A percentile compares a stretch with the other conserved stretches of the same genome.
Evolutionary conservation across 2,888 invertebrate genomes (phyloP).

Genomic region (Globia sparganii): DNA sequence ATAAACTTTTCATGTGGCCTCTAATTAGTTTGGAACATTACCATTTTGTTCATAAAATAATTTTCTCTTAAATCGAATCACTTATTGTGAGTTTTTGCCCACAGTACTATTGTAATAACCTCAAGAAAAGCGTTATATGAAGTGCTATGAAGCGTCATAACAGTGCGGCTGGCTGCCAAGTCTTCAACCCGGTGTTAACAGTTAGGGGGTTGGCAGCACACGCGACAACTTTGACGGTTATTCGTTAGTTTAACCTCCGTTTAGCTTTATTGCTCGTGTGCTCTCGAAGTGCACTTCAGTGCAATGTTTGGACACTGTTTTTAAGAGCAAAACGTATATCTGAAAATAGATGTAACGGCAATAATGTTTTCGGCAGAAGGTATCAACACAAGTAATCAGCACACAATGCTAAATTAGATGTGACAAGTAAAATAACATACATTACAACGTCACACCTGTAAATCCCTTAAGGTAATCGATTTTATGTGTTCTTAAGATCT

Average conservation of each 20-base stretch:
- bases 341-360: background rate
- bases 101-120: slow-evolving; percentile 14
- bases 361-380: background rate
- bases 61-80: background rate
- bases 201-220: slow-evolving; percentile 54
- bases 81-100: background rate
- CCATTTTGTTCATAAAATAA: background rate
- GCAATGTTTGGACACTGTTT: slow-evolving; percentile 7
- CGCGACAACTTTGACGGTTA: slow-evolving; percentile 51
- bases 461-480: no score
- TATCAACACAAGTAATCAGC: background rate
- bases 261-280: slow-evolving; percentile 52
- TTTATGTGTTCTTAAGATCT: no score
- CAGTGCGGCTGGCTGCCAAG: slow-evolving; percentile 52
- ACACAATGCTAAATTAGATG: background rate
- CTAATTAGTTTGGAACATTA: background rate
- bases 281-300: slow-evolving; percentile 15
- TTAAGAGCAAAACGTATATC: background rate
- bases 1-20: background rate
- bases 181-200: slow-evolving; percentile 52
- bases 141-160: slow-evolving; percentile 51
- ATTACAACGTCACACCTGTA: no score
- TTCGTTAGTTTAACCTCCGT: slow-evolving; percentile 45
- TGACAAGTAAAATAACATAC: background rate
- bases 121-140: slow-evolving; percentile 29